phyloP scores from a whole-genome alignment of 1,140 invertebrate genomes.

The Nebria ingens region DNA sequence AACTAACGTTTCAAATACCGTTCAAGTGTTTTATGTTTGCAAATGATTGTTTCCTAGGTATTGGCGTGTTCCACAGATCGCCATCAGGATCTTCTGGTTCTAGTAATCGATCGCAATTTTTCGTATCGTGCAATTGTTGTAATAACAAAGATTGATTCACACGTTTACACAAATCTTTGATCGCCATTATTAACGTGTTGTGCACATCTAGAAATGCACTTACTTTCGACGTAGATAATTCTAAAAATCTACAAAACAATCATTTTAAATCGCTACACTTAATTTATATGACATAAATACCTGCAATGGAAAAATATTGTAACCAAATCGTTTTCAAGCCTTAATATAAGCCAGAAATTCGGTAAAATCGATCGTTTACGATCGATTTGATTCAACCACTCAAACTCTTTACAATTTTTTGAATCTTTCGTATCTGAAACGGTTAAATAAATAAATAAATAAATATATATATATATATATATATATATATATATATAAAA shows the following conservation, averaged over 20 bases:
- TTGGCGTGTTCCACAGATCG: constrained; percentile 19
- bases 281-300: constrained; percentile 23
- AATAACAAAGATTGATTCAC: constrained; percentile 67
- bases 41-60: constrained; percentile 20
- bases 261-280: no score
- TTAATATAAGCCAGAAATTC: constrained; percentile 68
- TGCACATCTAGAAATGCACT: constrained; percentile 43
- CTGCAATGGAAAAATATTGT: constrained; percentile 62
- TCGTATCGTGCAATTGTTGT: constrained; percentile 56
- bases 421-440: no score
- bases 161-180: constrained; percentile 49
- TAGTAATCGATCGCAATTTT: constrained; percentile 57
- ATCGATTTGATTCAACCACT: constrained; percentile 46
- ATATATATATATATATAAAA: no score
- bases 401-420: constrained; percentile 50
- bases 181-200: constrained; percentile 41
- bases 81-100: constrained; percentile 45
- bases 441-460: no score
- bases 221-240: constrained; percentile 41
- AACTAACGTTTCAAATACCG: constrained; percentile 21
- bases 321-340: constrained; percentile 47
- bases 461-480: no score
- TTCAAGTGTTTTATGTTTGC: constrained; percentile 26
- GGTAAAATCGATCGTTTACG: constrained; percentile 44
- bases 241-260: constrained; percentile 38